Base-by-base conservation (phyloP, 2,797 vertebrate genomes). In the Sylvilagus floridanus region DNA sequence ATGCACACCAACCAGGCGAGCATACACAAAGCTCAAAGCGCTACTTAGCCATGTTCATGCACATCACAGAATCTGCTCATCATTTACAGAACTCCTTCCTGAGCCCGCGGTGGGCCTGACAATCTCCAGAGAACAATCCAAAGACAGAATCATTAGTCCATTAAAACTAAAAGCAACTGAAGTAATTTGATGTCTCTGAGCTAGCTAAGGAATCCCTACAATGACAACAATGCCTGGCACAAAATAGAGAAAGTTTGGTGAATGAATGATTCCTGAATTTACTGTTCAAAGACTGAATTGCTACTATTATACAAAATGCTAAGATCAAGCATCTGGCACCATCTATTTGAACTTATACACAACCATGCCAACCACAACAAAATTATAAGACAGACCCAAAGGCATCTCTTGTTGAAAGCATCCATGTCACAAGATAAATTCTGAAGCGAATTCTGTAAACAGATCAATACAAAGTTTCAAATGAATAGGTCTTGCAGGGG, bases 381-480 rank as follows among this genome's bases (percentile, higher is more conserved):
- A 90, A 91, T 90, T 93, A 90, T 86, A 95, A 95, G 85, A 71
- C 77, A 96, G 68, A 69, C 81, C 4, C 85, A 84, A 69, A 97
- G 90, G 84, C 93, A 82, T 78, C 42, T 75, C 52, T 65, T 66
- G 76, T 68, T 93, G 83, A 95, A 96, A 96, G 37, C n/a, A 32
- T 72, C 84, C 24, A 35, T 73, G 42, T 81, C 88, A 89, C 92
- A 89, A 95, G 95, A 60, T 90, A 94, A 92, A 83, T 90, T 90
- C 83, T 91, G 71, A 86, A 88, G 86, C 93, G 90, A 88, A 78
- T 93, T 95, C 37, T 77, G 76, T 94, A 96, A 97, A 96, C 93
- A 96, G 90, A 96, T 97, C 97, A 87, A 97, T 93, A 95, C 62
- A 86, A 96, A 94, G 90, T 89, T 95, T 73, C 83, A 76, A 96